phyloP scores from a whole-genome alignment of 2,113 vertebrate genomes.

The Rhizomys pruinosus region DNA sequence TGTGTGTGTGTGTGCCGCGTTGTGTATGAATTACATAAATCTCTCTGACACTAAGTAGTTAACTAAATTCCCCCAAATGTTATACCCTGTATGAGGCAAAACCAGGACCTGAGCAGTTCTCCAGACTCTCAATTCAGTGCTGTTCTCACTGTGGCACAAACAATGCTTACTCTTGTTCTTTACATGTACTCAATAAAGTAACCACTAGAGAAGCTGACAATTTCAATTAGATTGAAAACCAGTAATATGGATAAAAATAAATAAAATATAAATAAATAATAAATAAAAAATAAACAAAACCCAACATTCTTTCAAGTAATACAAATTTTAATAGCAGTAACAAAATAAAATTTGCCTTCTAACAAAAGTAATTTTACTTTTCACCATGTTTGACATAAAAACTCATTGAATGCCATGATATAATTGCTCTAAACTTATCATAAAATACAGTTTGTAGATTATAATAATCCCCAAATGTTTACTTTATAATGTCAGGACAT shows the following conservation, averaged over 20 bases:
- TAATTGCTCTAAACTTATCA: background rate
- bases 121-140: background rate
- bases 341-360: background rate
- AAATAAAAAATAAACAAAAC: too few relatives aligned
- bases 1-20: too few relatives aligned
- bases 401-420: background rate
- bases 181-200: background rate
- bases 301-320: background rate
- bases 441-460: background rate
- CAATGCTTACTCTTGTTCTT: background rate
- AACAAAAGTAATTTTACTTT: background rate
- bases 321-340: background rate
- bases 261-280: background rate
- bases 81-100: background rate
- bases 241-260: background rate
- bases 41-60: background rate
- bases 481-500: background rate
- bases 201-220: background rate
- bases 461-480: background rate
- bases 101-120: background rate
- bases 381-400: constrained; percentile 1
- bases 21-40: background rate
- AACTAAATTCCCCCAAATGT: background rate
- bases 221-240: background rate
- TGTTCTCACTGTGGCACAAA: background rate